A percentile compares a stretch with the other conserved stretches of the same genome.
These are phyloP conservation scores for Anodontia alba DNA, from an alignment of 2,888 invertebrate species.

Conservation along the genomic window DNA sequence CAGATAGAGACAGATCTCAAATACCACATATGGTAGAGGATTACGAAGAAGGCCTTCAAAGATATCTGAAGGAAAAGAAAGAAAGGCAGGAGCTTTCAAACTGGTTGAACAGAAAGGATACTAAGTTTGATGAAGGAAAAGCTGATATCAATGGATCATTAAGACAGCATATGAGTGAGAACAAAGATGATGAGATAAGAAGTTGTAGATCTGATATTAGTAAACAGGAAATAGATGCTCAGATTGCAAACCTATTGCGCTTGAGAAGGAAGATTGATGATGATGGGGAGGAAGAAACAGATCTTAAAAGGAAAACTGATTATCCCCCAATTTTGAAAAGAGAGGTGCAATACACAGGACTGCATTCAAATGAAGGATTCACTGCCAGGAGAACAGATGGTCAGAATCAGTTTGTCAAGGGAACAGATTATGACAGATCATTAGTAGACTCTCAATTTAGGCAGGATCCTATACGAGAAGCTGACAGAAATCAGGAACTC, in stretches of 20 bases:
- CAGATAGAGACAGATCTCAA: not conserved
- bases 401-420: not conserved
- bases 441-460: not conserved
- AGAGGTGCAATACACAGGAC: not conserved
- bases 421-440: not conserved
- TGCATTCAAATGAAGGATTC: not conserved
- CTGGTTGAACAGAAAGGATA: not conserved
- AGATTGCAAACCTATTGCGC: not conserved
- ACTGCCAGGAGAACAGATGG: not conserved
- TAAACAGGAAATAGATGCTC: not conserved
- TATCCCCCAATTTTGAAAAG: not conserved
- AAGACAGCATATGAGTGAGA: not conserved
- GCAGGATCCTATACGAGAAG: not conserved
- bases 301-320: not conserved
- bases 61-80: not conserved
- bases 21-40: not conserved
- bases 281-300: not conserved
- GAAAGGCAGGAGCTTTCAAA: not conserved
- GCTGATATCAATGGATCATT: not conserved
- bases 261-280: not conserved
- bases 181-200: not conserved
- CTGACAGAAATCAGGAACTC: not conserved
- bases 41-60: not conserved
- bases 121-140: not conserved
- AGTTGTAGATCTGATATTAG: not conserved